phyloP scores from a whole-genome alignment of 2,113 vertebrate species.

The Tragulus kanchil region DNA sequence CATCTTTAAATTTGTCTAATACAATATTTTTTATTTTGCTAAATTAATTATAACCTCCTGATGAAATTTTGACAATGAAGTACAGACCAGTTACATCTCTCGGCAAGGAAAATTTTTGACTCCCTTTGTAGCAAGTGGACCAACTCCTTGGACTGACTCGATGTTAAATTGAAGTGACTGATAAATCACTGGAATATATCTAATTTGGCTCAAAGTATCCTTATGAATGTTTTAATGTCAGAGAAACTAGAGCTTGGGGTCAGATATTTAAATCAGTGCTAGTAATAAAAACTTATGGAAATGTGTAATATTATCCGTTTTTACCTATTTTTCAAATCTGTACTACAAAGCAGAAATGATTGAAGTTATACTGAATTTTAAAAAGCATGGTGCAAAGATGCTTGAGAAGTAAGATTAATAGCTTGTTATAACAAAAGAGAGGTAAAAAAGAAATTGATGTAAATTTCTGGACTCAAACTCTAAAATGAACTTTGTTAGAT shows the following conservation, averaged over 20 bases:
- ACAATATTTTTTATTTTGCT: not conserved
- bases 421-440: not conserved
- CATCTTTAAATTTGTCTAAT: not conserved
- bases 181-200: not conserved
- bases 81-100: too few relatives aligned
- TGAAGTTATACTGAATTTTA: not conserved
- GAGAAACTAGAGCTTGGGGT: not conserved
- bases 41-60: not conserved
- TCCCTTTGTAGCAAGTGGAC: too few relatives aligned
- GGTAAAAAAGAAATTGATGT: not conserved
- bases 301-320: not conserved
- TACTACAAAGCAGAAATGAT: not conserved
- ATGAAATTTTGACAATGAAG: too few relatives aligned
- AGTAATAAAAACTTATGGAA: not conserved
- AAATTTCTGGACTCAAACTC: not conserved
- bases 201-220: not conserved
- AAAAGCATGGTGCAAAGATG: not conserved
- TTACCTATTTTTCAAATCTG: not conserved
- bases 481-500: not conserved
- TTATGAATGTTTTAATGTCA: not conserved
- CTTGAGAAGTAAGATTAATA: not conserved
- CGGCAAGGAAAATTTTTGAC: too few relatives aligned
- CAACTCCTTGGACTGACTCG: not conserved
- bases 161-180: not conserved
- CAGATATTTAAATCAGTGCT: not conserved